Conservation (phyloP, 2,888 invertebrate species). For the Proisotoma minuta region DNA sequence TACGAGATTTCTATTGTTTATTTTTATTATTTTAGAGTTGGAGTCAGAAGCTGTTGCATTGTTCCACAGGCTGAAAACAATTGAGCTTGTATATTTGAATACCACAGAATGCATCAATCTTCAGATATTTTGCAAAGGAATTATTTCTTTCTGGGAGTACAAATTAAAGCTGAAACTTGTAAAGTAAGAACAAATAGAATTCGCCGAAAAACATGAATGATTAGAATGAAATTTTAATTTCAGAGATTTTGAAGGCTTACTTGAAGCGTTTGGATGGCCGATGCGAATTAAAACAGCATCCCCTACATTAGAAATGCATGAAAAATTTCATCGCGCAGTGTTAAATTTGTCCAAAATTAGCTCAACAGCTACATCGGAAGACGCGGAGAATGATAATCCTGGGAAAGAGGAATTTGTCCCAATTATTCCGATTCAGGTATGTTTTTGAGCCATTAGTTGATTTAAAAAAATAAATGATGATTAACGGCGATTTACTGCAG, state of each 20-base stretch:
- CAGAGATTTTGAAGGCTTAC: constrained; percentile 40
- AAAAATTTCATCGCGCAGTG: constrained; percentile 38
- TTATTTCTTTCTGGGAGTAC: constrained; percentile 35
- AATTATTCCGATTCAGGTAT: not conserved
- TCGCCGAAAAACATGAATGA: not conserved
- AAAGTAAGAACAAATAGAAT: constrained; percentile 17
- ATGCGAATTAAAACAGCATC: constrained; percentile 28
- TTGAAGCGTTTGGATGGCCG: constrained; percentile 45
- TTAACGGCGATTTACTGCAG: constrained; percentile 5
- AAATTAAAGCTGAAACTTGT: constrained; percentile 33
- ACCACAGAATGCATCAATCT: constrained; percentile 32
- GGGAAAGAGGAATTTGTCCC: not conserved
- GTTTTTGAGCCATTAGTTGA: not conserved
- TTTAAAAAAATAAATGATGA: not conserved
- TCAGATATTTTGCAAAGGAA: constrained; percentile 27
- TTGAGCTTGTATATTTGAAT: constrained; percentile 24
- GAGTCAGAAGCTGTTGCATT: constrained; percentile 41
- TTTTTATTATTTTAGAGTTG: constrained; percentile 24
- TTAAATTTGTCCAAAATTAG: not conserved
- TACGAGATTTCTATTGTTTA: not conserved
- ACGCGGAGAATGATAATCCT: not conserved
- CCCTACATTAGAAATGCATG: constrained; percentile 40
- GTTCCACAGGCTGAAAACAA: constrained; percentile 25
- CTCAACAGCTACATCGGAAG: not conserved
- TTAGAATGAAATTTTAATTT: constrained; percentile 2